phyloP scores from a whole-genome alignment of 2,797 vertebrate species.

The Euphonia xanthogaster region DNA sequence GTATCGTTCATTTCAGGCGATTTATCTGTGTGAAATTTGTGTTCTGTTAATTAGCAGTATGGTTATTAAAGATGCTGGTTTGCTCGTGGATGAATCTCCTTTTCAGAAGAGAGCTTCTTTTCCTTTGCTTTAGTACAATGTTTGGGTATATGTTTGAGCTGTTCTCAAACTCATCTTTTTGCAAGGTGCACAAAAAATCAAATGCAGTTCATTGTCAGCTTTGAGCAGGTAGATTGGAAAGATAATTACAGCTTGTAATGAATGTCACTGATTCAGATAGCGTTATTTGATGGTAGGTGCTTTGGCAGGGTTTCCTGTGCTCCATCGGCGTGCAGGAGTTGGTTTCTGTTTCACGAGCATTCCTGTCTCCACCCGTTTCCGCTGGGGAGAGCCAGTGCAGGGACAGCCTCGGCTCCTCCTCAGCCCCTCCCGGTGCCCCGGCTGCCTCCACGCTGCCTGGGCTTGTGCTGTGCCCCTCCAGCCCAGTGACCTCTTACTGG shows the following conservation, averaged over 20 bases:
- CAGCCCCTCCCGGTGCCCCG: background rate
- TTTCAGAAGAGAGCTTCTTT: background rate
- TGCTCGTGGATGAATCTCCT: background rate
- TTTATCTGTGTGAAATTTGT: background rate
- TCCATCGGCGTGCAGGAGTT: background rate
- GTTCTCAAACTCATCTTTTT: background rate
- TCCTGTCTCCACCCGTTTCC: background rate
- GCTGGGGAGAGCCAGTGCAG: fast-evolving
- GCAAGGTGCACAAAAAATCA: background rate
- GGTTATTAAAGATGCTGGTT: background rate
- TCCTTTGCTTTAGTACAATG: background rate
- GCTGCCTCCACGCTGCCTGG: fast-evolving
- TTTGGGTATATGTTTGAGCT: background rate
- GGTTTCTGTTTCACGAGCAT: background rate
- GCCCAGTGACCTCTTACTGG: fast-evolving
- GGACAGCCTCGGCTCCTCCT: background rate
- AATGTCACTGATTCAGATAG: background rate
- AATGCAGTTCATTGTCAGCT: background rate
- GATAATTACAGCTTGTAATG: background rate
- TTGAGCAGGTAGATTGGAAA: background rate
- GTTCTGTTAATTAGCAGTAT: background rate
- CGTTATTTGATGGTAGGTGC: background rate
- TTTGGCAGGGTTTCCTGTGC: background rate
- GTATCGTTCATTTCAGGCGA: background rate
- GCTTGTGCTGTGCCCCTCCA: background rate